These are phyloP conservation scores for Hydrocynus forskahlii DNA, from an alignment of 2,797 vertebrate genomes.

Conservation along the genomic window DNA sequence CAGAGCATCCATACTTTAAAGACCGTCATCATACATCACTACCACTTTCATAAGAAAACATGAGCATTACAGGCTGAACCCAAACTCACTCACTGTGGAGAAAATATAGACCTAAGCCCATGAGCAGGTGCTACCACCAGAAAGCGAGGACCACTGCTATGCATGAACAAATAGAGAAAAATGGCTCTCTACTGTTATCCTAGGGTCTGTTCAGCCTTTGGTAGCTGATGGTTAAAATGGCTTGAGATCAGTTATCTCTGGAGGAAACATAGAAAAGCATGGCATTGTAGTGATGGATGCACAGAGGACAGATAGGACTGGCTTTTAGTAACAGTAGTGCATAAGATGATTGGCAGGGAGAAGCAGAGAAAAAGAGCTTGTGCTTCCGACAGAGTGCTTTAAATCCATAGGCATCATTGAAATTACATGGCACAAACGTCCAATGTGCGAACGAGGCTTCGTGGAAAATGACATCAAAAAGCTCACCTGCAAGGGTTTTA, in stretches of 20 bases:
- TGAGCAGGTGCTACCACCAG: not conserved
- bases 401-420: conserved; percentile 47
- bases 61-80: not conserved
- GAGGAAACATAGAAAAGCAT: not conserved
- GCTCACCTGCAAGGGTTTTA: conserved; percentile 32
- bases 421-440: conserved; percentile 50
- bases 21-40: not conserved
- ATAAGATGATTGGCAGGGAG: conserved; percentile 13
- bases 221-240: not conserved
- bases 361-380: conserved; percentile 20
- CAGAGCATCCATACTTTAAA: not conserved
- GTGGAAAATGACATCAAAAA: conserved; percentile 20
- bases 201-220: conserved; percentile 5
- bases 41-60: not conserved
- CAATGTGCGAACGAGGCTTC: conserved; percentile 6
- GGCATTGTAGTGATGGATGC: not conserved
- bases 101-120: not conserved
- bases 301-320: not conserved
- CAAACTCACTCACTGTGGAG: not conserved
- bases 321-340: conserved; percentile 8
- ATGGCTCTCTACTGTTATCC: not conserved
- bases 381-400: conserved; percentile 34
- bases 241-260: not conserved
- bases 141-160: not conserved
- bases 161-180: not conserved